A percentile compares a stretch with the other conserved stretches of the same genome.
These are phyloP conservation scores for Coregonus sp. DNA, from an alignment of 2,797 vertebrate genomes.

Conservation along the genomic window DNA sequence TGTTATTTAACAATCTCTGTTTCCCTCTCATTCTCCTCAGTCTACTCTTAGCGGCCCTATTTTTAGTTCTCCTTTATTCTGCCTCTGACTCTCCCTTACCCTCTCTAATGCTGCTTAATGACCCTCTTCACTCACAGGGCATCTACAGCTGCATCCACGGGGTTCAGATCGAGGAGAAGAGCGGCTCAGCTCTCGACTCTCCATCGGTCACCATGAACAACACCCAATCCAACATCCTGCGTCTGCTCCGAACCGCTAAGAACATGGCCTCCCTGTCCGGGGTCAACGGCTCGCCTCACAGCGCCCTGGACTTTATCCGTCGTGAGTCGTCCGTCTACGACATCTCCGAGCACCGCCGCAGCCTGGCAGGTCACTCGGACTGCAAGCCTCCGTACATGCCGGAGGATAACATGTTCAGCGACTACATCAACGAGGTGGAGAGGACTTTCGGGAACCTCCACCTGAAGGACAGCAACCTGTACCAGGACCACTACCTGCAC, in stretches of 20 bases:
- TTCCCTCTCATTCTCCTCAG: background rate
- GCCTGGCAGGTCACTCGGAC: conserved; percentile 87
- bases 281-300: conserved; percentile 89
- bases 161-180: conserved; percentile 92
- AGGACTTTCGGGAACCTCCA: conserved; percentile 97
- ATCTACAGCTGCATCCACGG: conserved; percentile 99
- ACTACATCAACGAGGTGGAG: conserved; percentile 98
- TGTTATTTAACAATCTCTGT: background rate
- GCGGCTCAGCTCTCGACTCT: conserved; percentile 89
- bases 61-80: background rate
- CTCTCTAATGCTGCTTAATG: conserved; percentile 26
- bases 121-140: conserved; percentile 74
- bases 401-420: conserved; percentile 97
- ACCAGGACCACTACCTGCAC: conserved; percentile 96
- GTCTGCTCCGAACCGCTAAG: conserved; percentile 94
- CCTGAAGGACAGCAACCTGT: conserved; percentile 95
- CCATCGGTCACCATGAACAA: conserved; percentile 98
- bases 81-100: conserved; percentile 1
- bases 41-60: background rate
- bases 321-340: conserved; percentile 94
- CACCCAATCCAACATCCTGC: conserved; percentile 98
- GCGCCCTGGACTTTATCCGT: conserved; percentile 95
- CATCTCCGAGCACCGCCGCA: conserved; percentile 94
- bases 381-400: conserved; percentile 81
- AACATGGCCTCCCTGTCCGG: conserved; percentile 92